These are phyloP conservation scores for Oreochromis spilurus DNA, from an alignment of 2,113 vertebrate genomes.

Conservation along the genomic window DNA sequence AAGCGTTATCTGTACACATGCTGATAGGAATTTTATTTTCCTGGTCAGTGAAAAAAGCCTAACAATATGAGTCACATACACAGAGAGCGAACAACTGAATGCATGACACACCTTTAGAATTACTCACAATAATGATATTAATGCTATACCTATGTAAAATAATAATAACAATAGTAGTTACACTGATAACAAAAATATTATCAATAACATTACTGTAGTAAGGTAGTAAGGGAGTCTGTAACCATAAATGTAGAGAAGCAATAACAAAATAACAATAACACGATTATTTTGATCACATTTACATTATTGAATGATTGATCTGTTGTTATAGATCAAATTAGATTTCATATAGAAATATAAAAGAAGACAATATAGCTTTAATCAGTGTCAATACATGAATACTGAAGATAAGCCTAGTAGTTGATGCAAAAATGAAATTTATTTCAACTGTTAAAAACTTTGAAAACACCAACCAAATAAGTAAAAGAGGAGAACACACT, in stretches of 20 bases:
- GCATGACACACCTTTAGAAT: not conserved
- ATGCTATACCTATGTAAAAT: rapidly evolving
- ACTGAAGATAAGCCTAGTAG: not conserved
- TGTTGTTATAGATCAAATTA: not conserved
- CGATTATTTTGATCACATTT: not conserved
- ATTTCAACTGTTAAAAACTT: not conserved
- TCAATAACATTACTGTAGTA: not conserved
- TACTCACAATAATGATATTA: not conserved
- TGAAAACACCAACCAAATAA: not conserved
- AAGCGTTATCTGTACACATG: not conserved
- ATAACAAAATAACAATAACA: not conserved
- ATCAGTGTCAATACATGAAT: not conserved
- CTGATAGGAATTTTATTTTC: not conserved
- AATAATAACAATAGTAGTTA: not conserved
- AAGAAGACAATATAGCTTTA: not conserved
- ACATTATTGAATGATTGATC: not conserved
- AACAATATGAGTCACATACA: not conserved
- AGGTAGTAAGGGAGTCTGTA: not conserved
- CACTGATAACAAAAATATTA: not conserved
- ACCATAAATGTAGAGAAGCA: not conserved
- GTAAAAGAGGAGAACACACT: not conserved
- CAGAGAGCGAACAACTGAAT: not conserved
- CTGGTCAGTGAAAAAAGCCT: not conserved
- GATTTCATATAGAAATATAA: not conserved
- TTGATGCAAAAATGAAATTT: not conserved